Evolutionary conservation across 2,888 invertebrate genomes (phyloP).

Genomic region (Atethmia centrago): DNA sequence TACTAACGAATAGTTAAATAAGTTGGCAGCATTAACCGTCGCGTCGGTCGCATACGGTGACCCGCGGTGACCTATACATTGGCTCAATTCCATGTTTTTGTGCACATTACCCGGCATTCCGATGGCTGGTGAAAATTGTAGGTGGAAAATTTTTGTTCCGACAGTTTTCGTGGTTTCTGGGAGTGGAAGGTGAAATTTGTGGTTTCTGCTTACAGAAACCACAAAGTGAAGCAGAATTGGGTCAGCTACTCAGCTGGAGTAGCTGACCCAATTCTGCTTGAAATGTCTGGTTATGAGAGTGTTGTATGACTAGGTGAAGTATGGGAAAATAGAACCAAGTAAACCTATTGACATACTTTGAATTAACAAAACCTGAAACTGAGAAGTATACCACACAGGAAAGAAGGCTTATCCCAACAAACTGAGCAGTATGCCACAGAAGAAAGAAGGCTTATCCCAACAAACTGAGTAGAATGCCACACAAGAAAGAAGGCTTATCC

Average conservation of each 20-base stretch:
- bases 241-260: not conserved
- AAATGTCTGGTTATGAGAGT: too few species aligned
- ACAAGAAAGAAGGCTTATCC: too few species aligned
- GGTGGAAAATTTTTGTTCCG: constrained; percentile 15
- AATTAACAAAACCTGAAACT: not conserved
- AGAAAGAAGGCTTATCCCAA: too few species aligned
- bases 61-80: constrained; percentile 67
- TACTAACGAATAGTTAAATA: constrained; percentile 51
- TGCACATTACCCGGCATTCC: constrained; percentile 52
- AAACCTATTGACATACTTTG: too few species aligned
- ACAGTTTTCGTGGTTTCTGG: not conserved
- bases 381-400: not conserved
- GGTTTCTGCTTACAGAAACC: too few species aligned
- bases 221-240: too few species aligned
- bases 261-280: not conserved
- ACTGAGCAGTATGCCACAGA: not conserved
- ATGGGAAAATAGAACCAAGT: not conserved
- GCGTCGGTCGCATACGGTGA: constrained; percentile 61
- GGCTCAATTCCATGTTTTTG: constrained; percentile 70
- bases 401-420: too few species aligned
- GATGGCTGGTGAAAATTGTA: constrained; percentile 36
- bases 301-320: not conserved
- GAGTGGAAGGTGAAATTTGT: not conserved
- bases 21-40: constrained; percentile 69
- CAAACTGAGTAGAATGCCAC: not conserved